Base-by-base conservation (phyloP, 2,113 vertebrate species). In the Rana temporaria region DNA sequence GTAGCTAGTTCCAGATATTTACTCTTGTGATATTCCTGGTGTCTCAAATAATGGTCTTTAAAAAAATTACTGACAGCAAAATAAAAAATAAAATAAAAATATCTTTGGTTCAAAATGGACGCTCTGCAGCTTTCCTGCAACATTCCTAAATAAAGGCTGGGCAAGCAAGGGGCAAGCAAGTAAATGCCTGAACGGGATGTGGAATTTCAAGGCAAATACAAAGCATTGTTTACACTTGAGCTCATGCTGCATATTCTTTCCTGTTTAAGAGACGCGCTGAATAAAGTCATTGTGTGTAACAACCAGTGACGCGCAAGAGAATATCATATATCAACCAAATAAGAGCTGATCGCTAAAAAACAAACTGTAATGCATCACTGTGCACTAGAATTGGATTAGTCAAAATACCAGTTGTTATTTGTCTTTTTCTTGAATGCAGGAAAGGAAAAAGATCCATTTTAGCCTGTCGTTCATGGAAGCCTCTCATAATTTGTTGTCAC, bases 301-400 rank as follows among this genome's bases (percentile, higher is more conserved):
- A 78, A 67, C 63, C 76, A 34, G 42, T 67, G 76, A 78, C 63
- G 48, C 24, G 18, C 64, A 69, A 79, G 53, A 48, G 65, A 56
- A 69, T 69, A 60, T 60, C 78, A 79, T 79, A 69, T 34, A 79
- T 79, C 65, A 69, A 59, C 55, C 78, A 57, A 69, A 59, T 59
- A 67, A 59, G 30, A 79, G 66, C 55, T 34, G 53, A 68, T 74
- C 55, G 15, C 65, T 42, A 68, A n/a, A 30, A 79, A 79, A 79
- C 53, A 69, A 56, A 69, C 66, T 24, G 53, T 67, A 79, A 79
- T 79, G 66, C 32, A 79, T 79, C 65, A 79, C 32, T 79, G 55
- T 69, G 55, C 55, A 19, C 26, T 52, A 26, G 32, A 79, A 79
- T 79, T 69, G 53, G 55, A 59, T 69, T 69, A 59, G 53, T 69